These are phyloP conservation scores for Chinchilla lanigera DNA, from an alignment of 2,113 vertebrate genomes.

Conservation along the genomic window DNA sequence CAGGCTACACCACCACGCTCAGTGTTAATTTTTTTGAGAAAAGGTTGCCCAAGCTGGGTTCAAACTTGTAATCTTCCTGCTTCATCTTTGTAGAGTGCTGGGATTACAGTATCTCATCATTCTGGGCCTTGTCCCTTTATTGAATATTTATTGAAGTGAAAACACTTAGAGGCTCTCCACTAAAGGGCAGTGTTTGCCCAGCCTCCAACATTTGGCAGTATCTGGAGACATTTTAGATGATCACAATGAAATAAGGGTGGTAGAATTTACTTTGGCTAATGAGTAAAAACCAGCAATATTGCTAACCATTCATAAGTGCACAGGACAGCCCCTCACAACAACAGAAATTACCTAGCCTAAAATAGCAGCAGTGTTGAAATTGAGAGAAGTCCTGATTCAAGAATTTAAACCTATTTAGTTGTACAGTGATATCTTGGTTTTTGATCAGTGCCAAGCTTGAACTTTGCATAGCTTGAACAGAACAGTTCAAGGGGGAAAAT, in stretches of 20 bases:
- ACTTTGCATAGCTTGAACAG: not conserved
- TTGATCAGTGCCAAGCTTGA: not conserved
- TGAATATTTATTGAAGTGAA: conserved; percentile 15
- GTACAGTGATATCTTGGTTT: not conserved
- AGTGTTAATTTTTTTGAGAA: not conserved
- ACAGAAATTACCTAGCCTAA: not conserved
- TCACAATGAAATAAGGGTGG: not conserved
- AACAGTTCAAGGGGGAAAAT: not conserved
- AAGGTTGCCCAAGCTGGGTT: not conserved
- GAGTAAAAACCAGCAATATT: not conserved
- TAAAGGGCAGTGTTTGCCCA: not conserved
- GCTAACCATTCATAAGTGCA: not conserved
- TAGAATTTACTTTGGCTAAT: not conserved
- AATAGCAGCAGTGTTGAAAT: not conserved
- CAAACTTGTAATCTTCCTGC: not conserved
- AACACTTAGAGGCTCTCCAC: not conserved
- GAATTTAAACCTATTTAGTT: not conserved
- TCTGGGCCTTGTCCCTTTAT: not conserved
- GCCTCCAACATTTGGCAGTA: not conserved
- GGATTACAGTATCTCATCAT: not conserved
- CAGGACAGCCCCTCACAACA: not conserved
- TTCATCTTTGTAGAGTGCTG: not conserved
- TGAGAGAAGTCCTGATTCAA: not conserved
- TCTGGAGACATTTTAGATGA: not conserved
- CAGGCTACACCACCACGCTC: not conserved